A percentile compares a stretch with the other conserved stretches of the same genome.
phyloP scores from a whole-genome alignment of 2,113 vertebrate genomes.

The Archocentrus centrarchus region DNA sequence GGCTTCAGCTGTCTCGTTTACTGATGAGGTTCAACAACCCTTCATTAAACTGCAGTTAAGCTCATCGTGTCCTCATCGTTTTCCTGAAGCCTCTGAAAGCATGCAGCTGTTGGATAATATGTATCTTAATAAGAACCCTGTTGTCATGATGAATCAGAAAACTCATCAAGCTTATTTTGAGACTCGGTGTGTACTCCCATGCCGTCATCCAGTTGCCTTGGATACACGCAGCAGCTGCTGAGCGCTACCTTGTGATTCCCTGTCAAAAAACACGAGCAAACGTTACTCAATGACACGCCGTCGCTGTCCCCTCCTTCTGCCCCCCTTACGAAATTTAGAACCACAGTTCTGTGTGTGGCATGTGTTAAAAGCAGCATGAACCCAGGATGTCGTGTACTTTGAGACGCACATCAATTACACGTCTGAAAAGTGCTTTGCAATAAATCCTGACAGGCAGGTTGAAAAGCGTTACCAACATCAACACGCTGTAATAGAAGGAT shows the following conservation, averaged over 20 bases:
- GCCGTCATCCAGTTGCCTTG: conserved; percentile 53
- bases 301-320: background rate
- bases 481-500: too few species aligned
- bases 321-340: conserved; percentile 9
- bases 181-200: background rate
- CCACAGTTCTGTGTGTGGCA: background rate
- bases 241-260: conserved; percentile 6
- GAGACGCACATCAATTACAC: background rate
- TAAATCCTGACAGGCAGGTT: background rate
- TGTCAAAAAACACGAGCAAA: conserved; percentile 16
- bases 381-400: background rate
- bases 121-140: background rate
- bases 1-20: conserved; percentile 4
- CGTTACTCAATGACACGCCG: background rate
- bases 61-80: background rate
- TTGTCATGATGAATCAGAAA: background rate
- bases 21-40: conserved; percentile 28
- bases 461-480: background rate
- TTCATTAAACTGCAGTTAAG: conserved; percentile 9
- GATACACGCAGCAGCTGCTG: conserved; percentile 36
- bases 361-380: background rate
- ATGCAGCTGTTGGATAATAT: conserved; percentile 17
- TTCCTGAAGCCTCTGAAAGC: background rate
- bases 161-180: conserved; percentile 15
- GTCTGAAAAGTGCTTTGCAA: background rate